Conservation (phyloP, 2,797 vertebrate species). For the Anniella stebbinsi region DNA sequence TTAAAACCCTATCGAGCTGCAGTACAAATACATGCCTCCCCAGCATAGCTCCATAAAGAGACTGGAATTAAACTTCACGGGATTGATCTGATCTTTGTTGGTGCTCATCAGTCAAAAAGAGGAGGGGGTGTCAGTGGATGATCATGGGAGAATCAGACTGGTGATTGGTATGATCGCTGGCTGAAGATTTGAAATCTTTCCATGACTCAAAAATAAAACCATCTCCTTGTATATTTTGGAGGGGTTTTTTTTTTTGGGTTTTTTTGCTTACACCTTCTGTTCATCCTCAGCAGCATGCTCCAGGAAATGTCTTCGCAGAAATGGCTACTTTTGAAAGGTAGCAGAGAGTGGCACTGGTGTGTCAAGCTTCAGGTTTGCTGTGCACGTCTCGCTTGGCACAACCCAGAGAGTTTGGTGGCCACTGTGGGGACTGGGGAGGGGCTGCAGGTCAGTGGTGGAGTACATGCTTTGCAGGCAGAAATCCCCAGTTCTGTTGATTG, state of each 20-base stretch:
- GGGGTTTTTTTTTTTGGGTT: not conserved
- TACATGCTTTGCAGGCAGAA: not conserved
- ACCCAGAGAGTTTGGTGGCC: too few species aligned
- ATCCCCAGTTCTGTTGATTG: not conserved
- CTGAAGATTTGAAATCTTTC: not conserved
- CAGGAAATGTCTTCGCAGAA: not conserved
- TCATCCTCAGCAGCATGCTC: not conserved
- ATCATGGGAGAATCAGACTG: not conserved
- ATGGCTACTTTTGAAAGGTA: not conserved
- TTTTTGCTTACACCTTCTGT: not conserved
- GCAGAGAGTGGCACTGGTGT: not conserved
- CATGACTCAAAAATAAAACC: not conserved
- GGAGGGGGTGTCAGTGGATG: too few species aligned
- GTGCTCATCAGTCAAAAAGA: not conserved
- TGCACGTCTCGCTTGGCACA: not conserved
- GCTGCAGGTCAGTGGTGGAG: not conserved
- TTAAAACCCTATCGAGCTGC: slow-evolving; percentile 15
- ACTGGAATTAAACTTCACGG: slow-evolving; percentile 6
- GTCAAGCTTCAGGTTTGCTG: too few species aligned
- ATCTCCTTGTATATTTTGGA: not conserved
- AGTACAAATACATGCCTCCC: slow-evolving; percentile 8
- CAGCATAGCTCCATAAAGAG: slow-evolving; percentile 3
- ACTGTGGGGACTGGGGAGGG: not conserved
- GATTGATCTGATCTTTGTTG: slow-evolving; percentile 19
- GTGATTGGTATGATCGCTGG: not conserved